Evolutionary conservation across 2,113 vertebrate genomes (phyloP), one percentile per base, ranked within the genome.

Genomic region (Poeciliopsis occidentalis): DNA sequence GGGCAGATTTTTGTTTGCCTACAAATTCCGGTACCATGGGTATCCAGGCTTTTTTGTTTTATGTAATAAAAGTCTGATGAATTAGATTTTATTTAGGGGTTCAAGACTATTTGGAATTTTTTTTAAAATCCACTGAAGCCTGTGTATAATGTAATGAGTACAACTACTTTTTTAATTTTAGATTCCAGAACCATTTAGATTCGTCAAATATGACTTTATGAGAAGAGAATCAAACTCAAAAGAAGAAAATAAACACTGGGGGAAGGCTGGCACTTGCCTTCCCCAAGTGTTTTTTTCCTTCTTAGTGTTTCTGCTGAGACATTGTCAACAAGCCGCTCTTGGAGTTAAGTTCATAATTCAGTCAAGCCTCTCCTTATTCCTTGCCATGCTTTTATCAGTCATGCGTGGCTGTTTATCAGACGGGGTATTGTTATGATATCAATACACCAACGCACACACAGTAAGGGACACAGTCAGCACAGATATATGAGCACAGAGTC

Each of bases 401-500:
- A 39, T n/a, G 70, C 61, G 26, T 37, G 61, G 26, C 41, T 61
- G 72, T 79, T 75, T 62, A 75, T 79, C 76, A 68, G 69, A 30
- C 0, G 0, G 69, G 0, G 39, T 10, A 27, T 76, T 79, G 78
- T 90, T 81, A 19, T 68, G 41, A 66, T 69, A 64, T 76, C 87
- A 88, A 89, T 24, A 88, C 62, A 12, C 41, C 37, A 90, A 44
- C 34, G 51, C 69, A 84, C 67, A 69, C 34, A 37, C 34, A 34
- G 32, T 34, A 34, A 34, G 32, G 32, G 32, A 84, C 29, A 22
- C 67, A 78, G 64, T 54, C 60, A 67, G 66, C 65, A 62, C 54
- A 65, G 71, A 67, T 64, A 27, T 64, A 3, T 44, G 64, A 54
- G 39, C 32, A 44, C 34, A 37, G 34, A 12, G 34, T 37, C 69